These are phyloP conservation scores for Metacarcinus magister DNA, from an alignment of 2,888 invertebrate species.

Conservation along the genomic window DNA sequence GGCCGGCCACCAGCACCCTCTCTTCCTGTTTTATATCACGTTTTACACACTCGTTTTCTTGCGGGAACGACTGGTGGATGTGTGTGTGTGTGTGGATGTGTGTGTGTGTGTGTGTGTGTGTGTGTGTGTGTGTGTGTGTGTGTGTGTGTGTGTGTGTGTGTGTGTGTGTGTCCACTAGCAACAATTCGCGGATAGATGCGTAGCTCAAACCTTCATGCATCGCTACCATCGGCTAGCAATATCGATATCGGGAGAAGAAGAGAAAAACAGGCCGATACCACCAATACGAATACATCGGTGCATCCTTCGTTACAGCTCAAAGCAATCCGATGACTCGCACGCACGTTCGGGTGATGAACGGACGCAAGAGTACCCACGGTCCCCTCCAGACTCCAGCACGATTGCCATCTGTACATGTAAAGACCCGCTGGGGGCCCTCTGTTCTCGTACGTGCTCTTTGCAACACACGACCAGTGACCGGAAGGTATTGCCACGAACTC, in stretches of 20 bases:
- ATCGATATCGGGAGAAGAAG: neutral
- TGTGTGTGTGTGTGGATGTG: neutral
- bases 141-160: constrained; percentile 37
- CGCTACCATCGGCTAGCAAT: neutral
- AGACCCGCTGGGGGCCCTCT: too few species aligned
- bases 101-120: constrained; percentile 35
- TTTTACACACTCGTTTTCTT: neutral
- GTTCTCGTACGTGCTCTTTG: too few species aligned
- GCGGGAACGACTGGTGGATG: neutral
- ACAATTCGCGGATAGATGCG: neutral
- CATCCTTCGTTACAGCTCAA: neutral
- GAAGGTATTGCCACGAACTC: too few species aligned
- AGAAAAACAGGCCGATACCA: neutral
- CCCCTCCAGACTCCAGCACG: too few species aligned
- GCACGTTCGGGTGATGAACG: neutral
- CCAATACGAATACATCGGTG: neutral
- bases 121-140: constrained; percentile 38
- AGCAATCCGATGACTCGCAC: neutral
- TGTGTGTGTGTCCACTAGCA: neutral
- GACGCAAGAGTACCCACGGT: too few species aligned
- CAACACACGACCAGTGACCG: too few species aligned
- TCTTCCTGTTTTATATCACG: neutral
- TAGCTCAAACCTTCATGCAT: neutral
- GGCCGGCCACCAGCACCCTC: neutral
- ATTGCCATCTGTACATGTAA: too few species aligned